Base-by-base conservation (phyloP, 1,140 invertebrate species). In the Druon quercuslanigerum region DNA sequence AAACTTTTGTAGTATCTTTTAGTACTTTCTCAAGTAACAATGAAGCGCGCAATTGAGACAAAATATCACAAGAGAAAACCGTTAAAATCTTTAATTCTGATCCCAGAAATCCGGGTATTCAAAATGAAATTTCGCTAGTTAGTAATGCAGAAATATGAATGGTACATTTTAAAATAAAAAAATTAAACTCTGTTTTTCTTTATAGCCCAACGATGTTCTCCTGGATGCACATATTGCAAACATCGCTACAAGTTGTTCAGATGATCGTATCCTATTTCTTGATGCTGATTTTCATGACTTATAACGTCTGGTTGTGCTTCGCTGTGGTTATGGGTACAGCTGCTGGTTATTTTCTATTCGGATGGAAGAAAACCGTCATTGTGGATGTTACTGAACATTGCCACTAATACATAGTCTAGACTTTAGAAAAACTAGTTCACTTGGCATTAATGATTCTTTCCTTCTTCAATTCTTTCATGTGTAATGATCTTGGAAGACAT, bases 211-310 rank as follows among this genome's bases (percentile, higher is more conserved):
- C 94, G 71, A 96, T 97, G 95, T 87, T 96, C 57, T 97, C 95
- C 60, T 89, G 90, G 78, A 94, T 94, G 79, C 97, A 99, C 89
- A 88, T 95, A 17, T 92, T 96, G 46, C 98, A 99, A 91, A 98
- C 98, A 2, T 83, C 95, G 13, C 92, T 99, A 6, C 98, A 99
- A 89, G 93, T 98, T 73, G 79, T 99, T 1, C 98, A 99, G 91
- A 95, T 99, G 73, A 94, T 96, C 4, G 89, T 98, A 40, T 97
- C 96, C 19, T 99, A 99, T 90, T 94, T 98, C 84, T 94, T 99
- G n/a, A 99, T 99, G 98, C 92, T 99, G 90, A 96, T 99, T 76
- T 99, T 99, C 91, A 99, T 99, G 98, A 99, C 98, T 0, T 99
- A 98, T 93, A 99, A 99, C 88, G 95, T 96, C 20, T 99, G 96